Conservation (phyloP, 1,140 invertebrate genomes). For the Drosophila arizonae region DNA sequence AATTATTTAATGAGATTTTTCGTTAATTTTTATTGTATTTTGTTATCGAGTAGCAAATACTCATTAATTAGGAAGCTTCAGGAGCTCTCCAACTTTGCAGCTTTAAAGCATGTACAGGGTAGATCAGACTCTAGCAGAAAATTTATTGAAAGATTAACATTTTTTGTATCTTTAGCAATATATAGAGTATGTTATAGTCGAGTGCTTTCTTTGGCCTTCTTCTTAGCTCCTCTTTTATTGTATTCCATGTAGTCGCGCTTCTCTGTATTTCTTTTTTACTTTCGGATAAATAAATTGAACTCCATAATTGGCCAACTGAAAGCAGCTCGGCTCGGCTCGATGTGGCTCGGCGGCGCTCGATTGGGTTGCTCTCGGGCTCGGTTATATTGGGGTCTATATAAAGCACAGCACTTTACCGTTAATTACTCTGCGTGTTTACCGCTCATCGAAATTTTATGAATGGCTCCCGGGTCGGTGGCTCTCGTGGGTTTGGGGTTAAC, state of each 20-base stretch:
- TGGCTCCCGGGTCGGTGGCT: conserved; percentile 32
- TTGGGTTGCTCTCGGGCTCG: not conserved
- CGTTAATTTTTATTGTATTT: not conserved
- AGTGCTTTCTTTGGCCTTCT: too few relatives aligned
- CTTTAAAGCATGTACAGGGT: too few relatives aligned
- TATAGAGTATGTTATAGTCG: not conserved
- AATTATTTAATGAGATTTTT: not conserved
- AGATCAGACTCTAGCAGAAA: too few relatives aligned
- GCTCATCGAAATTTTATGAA: conserved; percentile 80
- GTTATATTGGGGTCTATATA: conserved; percentile 38
- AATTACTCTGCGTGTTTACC: conserved; percentile 80
- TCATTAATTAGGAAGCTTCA: not conserved
- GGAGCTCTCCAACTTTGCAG: too few relatives aligned
- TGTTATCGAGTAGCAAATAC: not conserved
- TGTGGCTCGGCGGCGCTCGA: not conserved
- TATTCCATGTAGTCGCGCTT: conserved; percentile 46
- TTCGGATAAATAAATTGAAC: conserved; percentile 72
- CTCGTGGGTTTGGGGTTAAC: conserved; percentile 60
- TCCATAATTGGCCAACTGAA: conserved; percentile 68
- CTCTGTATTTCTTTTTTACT: conserved; percentile 36
- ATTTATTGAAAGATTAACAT: too few relatives aligned
- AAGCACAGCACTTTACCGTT: conserved; percentile 72
- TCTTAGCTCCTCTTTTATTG: conserved; percentile 17
- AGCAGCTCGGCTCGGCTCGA: conserved; percentile 23
- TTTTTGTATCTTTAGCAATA: not conserved